A percentile compares a stretch with the other conserved stretches of the same genome.
phyloP scores from a whole-genome alignment of 1,140 invertebrate genomes.

The Formica selysi region DNA sequence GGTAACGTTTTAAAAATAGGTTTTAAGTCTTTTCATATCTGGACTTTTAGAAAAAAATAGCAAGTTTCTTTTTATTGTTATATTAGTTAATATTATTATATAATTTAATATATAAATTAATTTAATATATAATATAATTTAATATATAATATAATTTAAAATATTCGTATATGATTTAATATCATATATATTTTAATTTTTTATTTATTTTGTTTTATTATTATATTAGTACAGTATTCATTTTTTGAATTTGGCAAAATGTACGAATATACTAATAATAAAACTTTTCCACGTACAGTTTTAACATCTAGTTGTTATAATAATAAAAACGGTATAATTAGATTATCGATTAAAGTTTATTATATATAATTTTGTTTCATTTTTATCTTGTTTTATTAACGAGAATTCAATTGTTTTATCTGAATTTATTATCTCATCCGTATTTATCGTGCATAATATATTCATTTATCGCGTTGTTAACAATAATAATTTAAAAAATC shows the following conservation, averaged over 20 bases:
- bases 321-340: neutral
- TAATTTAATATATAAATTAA: too few species aligned
- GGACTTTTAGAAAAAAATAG: slow-evolving; percentile 1
- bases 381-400: neutral
- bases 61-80: neutral
- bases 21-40: neutral
- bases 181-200: too few species aligned
- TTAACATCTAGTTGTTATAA: neutral
- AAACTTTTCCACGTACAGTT: too few species aligned
- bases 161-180: too few species aligned
- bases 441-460: neutral
- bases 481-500: neutral
- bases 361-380: neutral
- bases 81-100: too few species aligned
- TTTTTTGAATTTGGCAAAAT: neutral
- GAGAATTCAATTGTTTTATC: neutral
- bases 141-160: too few species aligned
- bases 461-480: neutral
- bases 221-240: neutral
- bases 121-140: too few species aligned
- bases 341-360: neutral
- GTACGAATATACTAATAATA: neutral
- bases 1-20: slow-evolving; percentile 3
- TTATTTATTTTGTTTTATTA: neutral
- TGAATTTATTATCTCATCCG: neutral